Base-by-base conservation (phyloP, 2,888 invertebrate genomes). In the Acholoe squamosa region DNA sequence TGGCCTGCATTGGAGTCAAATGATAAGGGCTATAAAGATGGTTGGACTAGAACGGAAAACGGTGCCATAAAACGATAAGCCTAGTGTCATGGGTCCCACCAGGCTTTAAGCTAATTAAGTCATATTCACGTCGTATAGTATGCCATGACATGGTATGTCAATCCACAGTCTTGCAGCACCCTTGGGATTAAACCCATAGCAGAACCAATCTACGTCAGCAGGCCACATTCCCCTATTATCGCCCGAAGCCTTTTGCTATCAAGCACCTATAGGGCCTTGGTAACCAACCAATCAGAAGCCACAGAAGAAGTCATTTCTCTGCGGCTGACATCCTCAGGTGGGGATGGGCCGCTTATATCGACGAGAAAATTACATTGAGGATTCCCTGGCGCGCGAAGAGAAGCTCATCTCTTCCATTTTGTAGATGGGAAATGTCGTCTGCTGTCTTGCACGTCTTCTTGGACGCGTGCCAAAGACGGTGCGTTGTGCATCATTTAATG, bases 241-340 rank as follows among this genome's bases (percentile, higher is more conserved):
- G n/a, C n/a, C 61, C 61, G 19, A 3, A 61, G 61, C 61, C 61
- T 61, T 43, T 61, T 61, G 61, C 19, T 61, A 61, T 61, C 31
- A 71, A 28, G 28, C 71, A 71, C 31, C 71, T 28, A n/a, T 28
- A 28, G 3, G 71, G 71, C 28, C 71, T 28, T 71, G 71, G 31
- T 7, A 71, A 71, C 31, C 25, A 71, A 28, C 71, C 71, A 71
- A 71, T 71, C 71, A 71, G 71, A 71, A 71, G 28, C 71, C 71
- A 71, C 71, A 71, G 28, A 28, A 71, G 71, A 71, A 71, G 28
- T 71, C 71, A 71, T 71, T 31, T n/a, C 71, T 28, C 71, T 28
- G 14, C 71, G 71, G 5, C 28, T 28, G 61, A 14, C 71, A 71
- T 71, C 25, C 71, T 71, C 28, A 71, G 71, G 71, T 71, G 71